Base-by-base conservation (phyloP, 2,797 vertebrate species). In the Loris lydekkerianus region DNA sequence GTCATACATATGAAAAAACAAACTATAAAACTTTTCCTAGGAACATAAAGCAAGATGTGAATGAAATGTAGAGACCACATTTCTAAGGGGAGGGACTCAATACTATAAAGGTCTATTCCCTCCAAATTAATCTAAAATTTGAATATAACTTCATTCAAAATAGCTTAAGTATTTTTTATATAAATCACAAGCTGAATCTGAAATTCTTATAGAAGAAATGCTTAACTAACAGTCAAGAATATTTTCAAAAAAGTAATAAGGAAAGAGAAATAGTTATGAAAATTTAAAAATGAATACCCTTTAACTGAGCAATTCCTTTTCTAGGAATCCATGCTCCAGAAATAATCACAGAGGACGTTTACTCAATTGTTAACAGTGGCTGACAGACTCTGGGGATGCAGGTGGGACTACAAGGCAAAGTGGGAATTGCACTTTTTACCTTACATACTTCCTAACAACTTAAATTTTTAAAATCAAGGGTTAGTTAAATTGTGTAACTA, bases 91-190 rank as follows among this genome's bases (percentile, higher is more conserved):
- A 88, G 27, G 83, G 40, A 37, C 5, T 88, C 21, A 40, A 21
- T 25, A 91, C 60, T 37, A 87, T 9, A 58, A 56, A 78, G 17
- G 21, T 82, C 10, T 84, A 21, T 70, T 92, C 13, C 15, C 29
- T 81, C 15, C 61, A 85, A 80, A 92, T 69, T 80, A 83, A 82
- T 60, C 61, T 86, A 84, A 95, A 87, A 75, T 85, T 92, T 85
- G 23, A 82, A 75, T 65, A 84, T 53, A 91, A 93, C 3, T 14
- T 89, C 34, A 97, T 72, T 89, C 65, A 93, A 96, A 97, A 73
- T 43, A 83, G 25, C 31, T 43, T 43, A 60, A 80, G 18, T 17
- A 8, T 25, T 96, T 95, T 95, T 93, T 53, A 43, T 46, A 75
- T 77, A 86, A 92, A 86, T 93, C 83, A 40, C 21, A 92, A 60